Base-by-base conservation (phyloP, 2,888 invertebrate genomes). In the Eupelmus urozonus region DNA sequence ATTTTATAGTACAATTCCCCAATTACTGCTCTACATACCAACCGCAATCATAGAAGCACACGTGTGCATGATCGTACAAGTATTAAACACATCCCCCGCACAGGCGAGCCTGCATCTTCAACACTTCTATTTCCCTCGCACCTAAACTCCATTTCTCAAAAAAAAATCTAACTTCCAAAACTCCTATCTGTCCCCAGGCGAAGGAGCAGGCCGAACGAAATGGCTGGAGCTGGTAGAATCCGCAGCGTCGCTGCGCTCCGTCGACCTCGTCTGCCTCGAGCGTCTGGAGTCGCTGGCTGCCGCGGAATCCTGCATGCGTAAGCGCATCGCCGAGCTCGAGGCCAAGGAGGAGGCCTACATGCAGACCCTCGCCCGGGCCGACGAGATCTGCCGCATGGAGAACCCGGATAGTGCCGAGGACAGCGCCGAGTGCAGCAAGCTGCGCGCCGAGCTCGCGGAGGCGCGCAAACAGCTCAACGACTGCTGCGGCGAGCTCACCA, bases 321-420 rank as follows among this genome's bases (percentile, higher is more conserved):
- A 89, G 63, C 91, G 93, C 78, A 92, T 95, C 23, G 91, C 91
- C 49, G 93, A 94, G 81, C 86, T 95, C 67, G 93, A 94, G 86
- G 90, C 92, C 67, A 91, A 93, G 60, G 94, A 95, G 85, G 90
- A 93, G 1, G 93, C 94, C 0, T 95, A 95, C 84, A 91, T 94
- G 83, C 93, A 94, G 85, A 94, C 94, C 84, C 87, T 95, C 85
- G 93, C 94, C 75, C 93, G 94, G 77, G 94, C 94, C 0, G 94
- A 95, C 80, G 93, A 94, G 78, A 92, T 94, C 90, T 81, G 45
- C 13, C 45, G 9, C 45, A 13, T n/a, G n/a, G n/a, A n/a, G n/a
- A n/a, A n/a, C n/a, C n/a, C n/a, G n/a, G n/a, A 42, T 3, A 20
- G 13, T 45, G 25, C 40, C 13, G 13, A 16, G 25, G 49, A 66